These are phyloP conservation scores for Neoascia interrupta DNA, from an alignment of 2,888 invertebrate genomes.

Conservation along the genomic window DNA sequence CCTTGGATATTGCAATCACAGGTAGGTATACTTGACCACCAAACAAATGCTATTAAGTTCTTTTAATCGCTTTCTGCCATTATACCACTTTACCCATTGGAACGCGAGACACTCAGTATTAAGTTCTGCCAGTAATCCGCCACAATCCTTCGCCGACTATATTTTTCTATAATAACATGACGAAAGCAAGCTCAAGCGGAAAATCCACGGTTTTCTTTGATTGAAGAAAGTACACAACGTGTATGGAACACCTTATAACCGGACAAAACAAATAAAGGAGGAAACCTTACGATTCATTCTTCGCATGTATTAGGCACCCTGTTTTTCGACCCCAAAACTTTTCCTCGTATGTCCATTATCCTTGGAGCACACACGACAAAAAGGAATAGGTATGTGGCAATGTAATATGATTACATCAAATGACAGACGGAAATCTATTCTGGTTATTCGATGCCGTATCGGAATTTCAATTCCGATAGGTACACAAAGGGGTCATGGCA, in stretches of 20 bases:
- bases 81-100: neutral
- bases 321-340: constrained; percentile 3
- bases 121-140: constrained; percentile 41
- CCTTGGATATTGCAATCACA: too few relatives aligned
- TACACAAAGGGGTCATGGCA: constrained; percentile 26
- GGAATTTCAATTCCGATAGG: constrained; percentile 56
- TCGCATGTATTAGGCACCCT: constrained; percentile 8
- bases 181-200: constrained; percentile 39
- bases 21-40: too few relatives aligned
- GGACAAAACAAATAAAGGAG: constrained; percentile 29
- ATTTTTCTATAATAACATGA: neutral
- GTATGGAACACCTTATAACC: constrained; percentile 39
- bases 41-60: constrained; percentile 20
- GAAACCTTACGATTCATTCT: constrained; percentile 41
- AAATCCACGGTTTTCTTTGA: constrained; percentile 62
- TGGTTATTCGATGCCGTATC: constrained; percentile 57
- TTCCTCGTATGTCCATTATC: neutral
- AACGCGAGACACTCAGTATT: constrained; percentile 15
- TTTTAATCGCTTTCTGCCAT: constrained; percentile 12
- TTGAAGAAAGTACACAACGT: constrained; percentile 38
- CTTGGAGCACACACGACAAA: neutral
- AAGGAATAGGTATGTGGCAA: constrained; percentile 7
- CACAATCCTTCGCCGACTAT: constrained; percentile 19
- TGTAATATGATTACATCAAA: constrained; percentile 55
- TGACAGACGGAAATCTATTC: constrained; percentile 52